Evolutionary conservation across 2,888 invertebrate species (phyloP), one percentile per base, ranked within the genome.

Genomic region (Pseudococcus viburni): DNA sequence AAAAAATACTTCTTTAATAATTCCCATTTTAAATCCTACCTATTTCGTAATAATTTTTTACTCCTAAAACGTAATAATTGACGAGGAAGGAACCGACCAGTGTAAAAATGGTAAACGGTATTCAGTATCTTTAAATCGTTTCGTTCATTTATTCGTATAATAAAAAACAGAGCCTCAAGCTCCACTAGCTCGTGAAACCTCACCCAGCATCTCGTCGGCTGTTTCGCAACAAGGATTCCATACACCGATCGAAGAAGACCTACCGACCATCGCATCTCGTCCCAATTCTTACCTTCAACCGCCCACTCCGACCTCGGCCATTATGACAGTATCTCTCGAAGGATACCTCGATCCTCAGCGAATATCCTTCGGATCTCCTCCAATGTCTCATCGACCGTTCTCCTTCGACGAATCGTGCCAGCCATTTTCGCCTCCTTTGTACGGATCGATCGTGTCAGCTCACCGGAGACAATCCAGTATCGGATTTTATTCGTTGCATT

Each of bases 311-410:
- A 96, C 95, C 89, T 96, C 97, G 0, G 97, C 96, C 0, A 94
- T 96, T 8, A 95, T 96, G 94, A 96, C 97, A 0, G 95, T 96
- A 8, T 96, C 96, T 1, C 93, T 96, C 48, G 97, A 97, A 90
- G 96, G 95, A 33, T 97, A 96, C 91, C 93, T 97, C 90, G 97
- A 97, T 91, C 96, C 96, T 0, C 95, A 95, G 42, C 94, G 96
- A 85, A 95, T 97, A 90, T 96, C 96, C 0, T 95, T 96, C 92
- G 94, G 95, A 90, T 96, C 96, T 9, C 95, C 96, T 15, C 94
- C 96, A 5, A 94, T 94, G 90, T 95, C 96, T 88, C 90, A 89
- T 19, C 93, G 95, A 42, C 95, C 95, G 88, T 94, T 94, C 17
- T 95, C 95, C 88, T 95, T 95, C n/a, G 95, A 95, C 90, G 96